These are phyloP conservation scores for Bergia sp. DNA, from an alignment of 92 coral and sea anemone genomes.

Conservation along the genomic window DNA sequence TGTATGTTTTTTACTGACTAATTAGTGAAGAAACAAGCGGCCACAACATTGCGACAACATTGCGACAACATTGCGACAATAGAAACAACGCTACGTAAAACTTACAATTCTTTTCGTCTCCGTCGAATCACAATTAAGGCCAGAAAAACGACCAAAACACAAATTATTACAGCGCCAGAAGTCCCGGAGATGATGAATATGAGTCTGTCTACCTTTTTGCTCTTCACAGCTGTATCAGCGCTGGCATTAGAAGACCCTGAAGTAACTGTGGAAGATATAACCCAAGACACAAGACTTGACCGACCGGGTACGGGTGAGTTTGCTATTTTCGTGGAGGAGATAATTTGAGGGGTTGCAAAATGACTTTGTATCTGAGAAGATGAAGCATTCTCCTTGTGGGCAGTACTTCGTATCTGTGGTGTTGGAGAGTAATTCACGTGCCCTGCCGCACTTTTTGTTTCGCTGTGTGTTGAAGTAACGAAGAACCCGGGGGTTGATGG, in stretches of 20 bases:
- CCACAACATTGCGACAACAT: no score
- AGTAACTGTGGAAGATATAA: background rate
- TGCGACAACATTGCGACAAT: no score
- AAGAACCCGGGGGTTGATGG: background rate
- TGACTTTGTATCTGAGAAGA: background rate
- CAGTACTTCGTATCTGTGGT: background rate
- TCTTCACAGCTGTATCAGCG: background rate
- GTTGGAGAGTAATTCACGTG: background rate
- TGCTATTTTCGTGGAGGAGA: background rate
- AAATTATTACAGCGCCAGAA: background rate
- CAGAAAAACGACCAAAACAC: background rate
- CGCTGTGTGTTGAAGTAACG: background rate
- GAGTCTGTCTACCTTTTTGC: background rate
- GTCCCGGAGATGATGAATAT: background rate
- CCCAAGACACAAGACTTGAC: background rate
- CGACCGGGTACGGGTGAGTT: background rate
- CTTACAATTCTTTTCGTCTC: background rate
- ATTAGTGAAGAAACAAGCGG: no score
- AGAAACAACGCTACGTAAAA: background rate
- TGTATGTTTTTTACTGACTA: no score
- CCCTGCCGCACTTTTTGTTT: background rate
- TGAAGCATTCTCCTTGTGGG: background rate
- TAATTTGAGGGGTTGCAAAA: background rate
- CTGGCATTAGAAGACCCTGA: background rate
- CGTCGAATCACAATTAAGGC: background rate